Evolutionary conservation across 2,888 invertebrate species (phyloP).

Genomic region (Heteromyza rotundicornis): DNA sequence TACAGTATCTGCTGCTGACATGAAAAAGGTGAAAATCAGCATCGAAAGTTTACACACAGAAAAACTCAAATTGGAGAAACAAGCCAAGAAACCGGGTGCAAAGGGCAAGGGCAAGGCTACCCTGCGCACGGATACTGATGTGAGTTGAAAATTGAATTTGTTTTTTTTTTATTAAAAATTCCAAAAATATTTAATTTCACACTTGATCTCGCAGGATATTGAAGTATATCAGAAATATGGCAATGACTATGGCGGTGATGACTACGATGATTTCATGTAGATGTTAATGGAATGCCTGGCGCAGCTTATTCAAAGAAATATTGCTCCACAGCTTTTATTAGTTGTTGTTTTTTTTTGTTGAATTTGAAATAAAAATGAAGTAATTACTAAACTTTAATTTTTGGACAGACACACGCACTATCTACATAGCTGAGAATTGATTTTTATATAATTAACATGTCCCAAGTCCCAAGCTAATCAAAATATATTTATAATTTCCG

Average conservation of each 20-base stretch:
- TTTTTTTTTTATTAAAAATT: neutral
- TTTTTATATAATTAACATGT: no score
- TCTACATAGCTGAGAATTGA: no score
- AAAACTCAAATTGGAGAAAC: conserved; percentile 86
- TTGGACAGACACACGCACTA: no score
- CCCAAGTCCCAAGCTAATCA: no score
- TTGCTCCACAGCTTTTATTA: no score
- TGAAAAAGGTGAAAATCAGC: conserved; percentile 84
- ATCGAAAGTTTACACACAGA: conserved; percentile 86
- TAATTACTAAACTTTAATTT: no score
- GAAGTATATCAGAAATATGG: conserved; percentile 63
- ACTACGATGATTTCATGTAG: conserved; percentile 84
- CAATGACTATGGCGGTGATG: conserved; percentile 74
- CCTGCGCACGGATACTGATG: conserved; percentile 75
- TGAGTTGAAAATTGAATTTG: conserved; percentile 47
- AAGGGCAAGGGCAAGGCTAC: conserved; percentile 83
- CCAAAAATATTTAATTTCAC: neutral
- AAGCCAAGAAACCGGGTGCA: conserved; percentile 75
- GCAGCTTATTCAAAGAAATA: no score
- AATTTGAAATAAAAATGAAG: no score
- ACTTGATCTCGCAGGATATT: conserved; percentile 43
- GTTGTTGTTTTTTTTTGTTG: no score
- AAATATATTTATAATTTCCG: no score
- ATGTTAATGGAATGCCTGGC: no score
- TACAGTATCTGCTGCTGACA: conserved; percentile 76